These are phyloP conservation scores for Cardiocondyla obscurior DNA, from an alignment of 1,140 invertebrate genomes.

Conservation along the genomic window DNA sequence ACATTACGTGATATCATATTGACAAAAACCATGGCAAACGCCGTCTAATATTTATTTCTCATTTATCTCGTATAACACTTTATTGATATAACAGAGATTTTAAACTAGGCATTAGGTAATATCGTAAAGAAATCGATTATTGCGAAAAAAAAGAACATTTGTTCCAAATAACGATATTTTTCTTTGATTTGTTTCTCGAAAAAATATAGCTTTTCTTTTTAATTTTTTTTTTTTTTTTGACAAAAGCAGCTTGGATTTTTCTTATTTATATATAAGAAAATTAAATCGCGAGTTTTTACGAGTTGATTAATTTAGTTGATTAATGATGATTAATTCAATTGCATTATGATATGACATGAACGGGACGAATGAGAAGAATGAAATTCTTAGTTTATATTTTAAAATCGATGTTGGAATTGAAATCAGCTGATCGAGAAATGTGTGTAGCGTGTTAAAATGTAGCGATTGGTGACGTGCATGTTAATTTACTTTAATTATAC, in stretches of 20 bases:
- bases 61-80: slow-evolving; percentile 13
- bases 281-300: not conserved
- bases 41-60: slow-evolving; percentile 43
- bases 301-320: too few relatives aligned
- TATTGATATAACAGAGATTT: slow-evolving; percentile 49
- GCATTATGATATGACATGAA: not conserved
- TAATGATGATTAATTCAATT: not conserved
- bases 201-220: not conserved
- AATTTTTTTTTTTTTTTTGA: not conserved
- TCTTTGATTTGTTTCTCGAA: not conserved
- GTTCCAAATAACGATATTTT: too few relatives aligned
- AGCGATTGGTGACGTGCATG: not conserved
- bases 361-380: not conserved
- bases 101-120: slow-evolving; percentile 3
- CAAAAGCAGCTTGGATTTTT: not conserved
- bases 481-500: slow-evolving; percentile 26
- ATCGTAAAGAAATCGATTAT: slow-evolving; percentile 1
- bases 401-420: not conserved
- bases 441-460: slow-evolving; percentile 4
- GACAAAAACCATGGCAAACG: slow-evolving; percentile 25
- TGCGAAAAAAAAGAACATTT: not conserved
- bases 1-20: slow-evolving; percentile 31
- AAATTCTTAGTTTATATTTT: not conserved
- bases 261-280: not conserved
- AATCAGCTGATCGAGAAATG: not conserved